Conservation (phyloP, 2,888 invertebrate genomes). For the Anoplius nigerrimus region DNA sequence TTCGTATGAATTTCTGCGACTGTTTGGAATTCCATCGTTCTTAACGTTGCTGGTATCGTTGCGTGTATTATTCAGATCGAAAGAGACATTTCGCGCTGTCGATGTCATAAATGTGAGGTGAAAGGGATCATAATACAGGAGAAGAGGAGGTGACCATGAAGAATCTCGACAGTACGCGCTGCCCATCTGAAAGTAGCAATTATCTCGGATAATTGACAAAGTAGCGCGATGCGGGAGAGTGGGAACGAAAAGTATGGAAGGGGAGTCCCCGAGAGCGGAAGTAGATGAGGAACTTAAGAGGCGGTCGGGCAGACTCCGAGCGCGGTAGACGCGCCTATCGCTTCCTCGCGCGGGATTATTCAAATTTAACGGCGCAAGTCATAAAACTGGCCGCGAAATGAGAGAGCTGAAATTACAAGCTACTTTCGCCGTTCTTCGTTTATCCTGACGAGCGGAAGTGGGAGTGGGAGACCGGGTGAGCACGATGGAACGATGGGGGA, state of each 20-base stretch:
- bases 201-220: conserved; percentile 12
- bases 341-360: conserved; percentile 25
- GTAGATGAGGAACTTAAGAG: conserved; percentile 11
- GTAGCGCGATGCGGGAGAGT: background rate
- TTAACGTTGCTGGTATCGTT: too few relatives aligned
- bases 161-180: background rate
- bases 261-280: conserved; percentile 4
- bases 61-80: too few relatives aligned
- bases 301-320: background rate
- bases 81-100: too few relatives aligned
- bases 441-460: conserved; percentile 26
- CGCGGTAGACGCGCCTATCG: conserved; percentile 7
- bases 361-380: conserved; percentile 35
- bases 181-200: background rate
- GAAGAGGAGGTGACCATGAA: too few relatives aligned
- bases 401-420: conserved; percentile 38
- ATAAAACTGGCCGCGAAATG: conserved; percentile 42
- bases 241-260: background rate
- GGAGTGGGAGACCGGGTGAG: conserved; percentile 14
- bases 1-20: too few relatives aligned
- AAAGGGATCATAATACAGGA: too few relatives aligned
- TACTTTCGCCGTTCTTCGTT: conserved; percentile 30
- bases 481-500: conserved; percentile 17
- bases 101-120: too few relatives aligned
- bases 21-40: too few relatives aligned